Evolutionary conservation across 1,140 invertebrate genomes (phyloP).

Genomic region (Phymastichus coffea): DNA sequence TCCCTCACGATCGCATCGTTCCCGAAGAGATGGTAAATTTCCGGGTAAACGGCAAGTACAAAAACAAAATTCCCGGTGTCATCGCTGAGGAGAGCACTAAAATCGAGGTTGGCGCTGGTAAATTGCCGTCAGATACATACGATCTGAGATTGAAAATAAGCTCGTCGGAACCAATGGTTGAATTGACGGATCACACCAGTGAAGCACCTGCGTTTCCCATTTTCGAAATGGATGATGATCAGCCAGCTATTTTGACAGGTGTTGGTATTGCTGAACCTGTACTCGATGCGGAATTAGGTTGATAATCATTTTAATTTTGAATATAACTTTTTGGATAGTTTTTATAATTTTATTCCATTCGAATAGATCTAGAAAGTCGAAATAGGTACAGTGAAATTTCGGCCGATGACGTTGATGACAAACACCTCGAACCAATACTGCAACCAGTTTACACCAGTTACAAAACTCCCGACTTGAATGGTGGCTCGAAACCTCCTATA

Average conservation of each 20-base stretch:
- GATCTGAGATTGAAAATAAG: conserved; percentile 41
- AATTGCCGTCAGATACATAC: conserved; percentile 44
- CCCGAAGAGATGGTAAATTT: conserved; percentile 43
- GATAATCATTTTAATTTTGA: neutral
- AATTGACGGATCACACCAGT: neutral
- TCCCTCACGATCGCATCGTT: conserved; percentile 46
- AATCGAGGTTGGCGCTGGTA: conserved; percentile 43
- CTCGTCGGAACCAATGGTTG: neutral
- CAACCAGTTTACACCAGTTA: conserved; percentile 64
- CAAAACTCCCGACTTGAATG: conserved; percentile 61
- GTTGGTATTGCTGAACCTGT: conserved; percentile 49
- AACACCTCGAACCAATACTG: conserved; percentile 4
- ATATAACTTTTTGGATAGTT: neutral
- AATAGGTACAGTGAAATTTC: conserved; percentile 41
- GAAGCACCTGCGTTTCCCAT: neutral
- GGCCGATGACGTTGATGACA: conserved; percentile 25
- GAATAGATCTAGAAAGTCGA: conserved; percentile 41
- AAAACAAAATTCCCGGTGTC: conserved; percentile 40
- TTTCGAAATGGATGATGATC: conserved; percentile 17
- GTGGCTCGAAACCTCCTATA: conserved; percentile 39
- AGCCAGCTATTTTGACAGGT: conserved; percentile 31
- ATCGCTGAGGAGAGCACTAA: neutral
- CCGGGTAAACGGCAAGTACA: conserved; percentile 48
- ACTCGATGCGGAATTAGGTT: conserved; percentile 40
- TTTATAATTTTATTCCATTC: neutral